A percentile compares a stretch with the other conserved stretches of the same genome.
Evolutionary conservation across 2,797 vertebrate genomes (phyloP).

Genomic region (Leucoraja ocellata): DNA sequence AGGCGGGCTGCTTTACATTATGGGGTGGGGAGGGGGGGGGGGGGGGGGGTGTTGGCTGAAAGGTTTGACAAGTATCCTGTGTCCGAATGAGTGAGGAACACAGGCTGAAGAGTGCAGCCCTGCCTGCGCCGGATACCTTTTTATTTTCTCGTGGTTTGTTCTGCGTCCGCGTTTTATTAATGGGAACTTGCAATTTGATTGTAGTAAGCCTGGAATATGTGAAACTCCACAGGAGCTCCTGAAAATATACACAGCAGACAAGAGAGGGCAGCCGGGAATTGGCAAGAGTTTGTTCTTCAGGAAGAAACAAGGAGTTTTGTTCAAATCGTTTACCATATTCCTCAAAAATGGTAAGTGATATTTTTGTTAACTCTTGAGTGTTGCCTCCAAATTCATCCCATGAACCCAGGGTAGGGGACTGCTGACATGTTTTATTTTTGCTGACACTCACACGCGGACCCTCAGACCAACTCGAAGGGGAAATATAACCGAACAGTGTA

Average conservation of each 20-base stretch:
- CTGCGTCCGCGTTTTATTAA: neutral
- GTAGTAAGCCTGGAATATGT: neutral
- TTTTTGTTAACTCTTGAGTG: neutral
- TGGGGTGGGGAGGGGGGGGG: neutral
- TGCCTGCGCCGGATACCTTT: conserved; percentile 5
- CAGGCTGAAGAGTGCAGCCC: conserved; percentile 25
- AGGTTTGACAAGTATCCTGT: conserved; percentile 39
- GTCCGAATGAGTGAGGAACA: conserved; percentile 42
- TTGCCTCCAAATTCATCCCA: neutral
- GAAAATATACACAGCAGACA: neutral
- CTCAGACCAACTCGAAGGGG: neutral
- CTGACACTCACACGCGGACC: neutral
- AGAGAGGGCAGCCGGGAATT: neutral
- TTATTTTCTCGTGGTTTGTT: neutral
- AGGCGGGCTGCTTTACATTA: conserved; percentile 2
- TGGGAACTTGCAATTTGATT: conserved; percentile 32
- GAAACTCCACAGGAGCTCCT: neutral
- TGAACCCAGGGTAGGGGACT: neutral
- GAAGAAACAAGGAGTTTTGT: neutral
- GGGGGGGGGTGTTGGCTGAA: neutral
- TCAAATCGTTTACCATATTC: conserved; percentile 15
- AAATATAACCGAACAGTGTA: neutral
- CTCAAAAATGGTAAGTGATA: conserved; percentile 40
- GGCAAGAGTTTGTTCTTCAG: neutral
- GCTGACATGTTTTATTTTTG: neutral